Conservation (phyloP, 2,797 vertebrate species). For the Arrhamphus sclerolepis region DNA sequence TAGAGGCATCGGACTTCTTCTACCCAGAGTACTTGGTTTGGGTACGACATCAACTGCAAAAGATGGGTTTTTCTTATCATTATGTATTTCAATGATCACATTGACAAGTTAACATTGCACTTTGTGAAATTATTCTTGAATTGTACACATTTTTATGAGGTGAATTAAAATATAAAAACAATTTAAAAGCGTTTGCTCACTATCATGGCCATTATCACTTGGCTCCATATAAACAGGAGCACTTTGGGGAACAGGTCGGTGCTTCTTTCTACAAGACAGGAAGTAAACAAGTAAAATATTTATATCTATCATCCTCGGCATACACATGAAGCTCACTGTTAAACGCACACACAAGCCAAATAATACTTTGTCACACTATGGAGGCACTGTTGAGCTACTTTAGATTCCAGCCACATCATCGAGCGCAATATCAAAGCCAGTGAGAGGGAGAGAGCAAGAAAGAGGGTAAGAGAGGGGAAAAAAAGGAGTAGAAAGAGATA, state of each 20-base stretch:
- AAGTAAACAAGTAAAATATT: not conserved
- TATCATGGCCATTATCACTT: conserved; percentile 88
- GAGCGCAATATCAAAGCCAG: conserved; percentile 46
- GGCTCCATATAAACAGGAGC: conserved; percentile 85
- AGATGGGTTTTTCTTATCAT: not conserved
- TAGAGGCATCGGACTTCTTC: conserved; percentile 86
- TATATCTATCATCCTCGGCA: not conserved
- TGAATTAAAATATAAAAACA: not conserved
- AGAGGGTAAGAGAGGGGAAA: not conserved
- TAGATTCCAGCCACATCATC: conserved; percentile 53
- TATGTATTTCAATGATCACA: not conserved
- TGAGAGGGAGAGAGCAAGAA: conserved; percentile 16
- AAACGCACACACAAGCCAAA: not conserved
- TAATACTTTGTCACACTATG: not conserved
- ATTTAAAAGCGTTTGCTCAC: conserved; percentile 69
- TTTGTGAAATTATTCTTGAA: not conserved
- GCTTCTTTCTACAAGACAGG: conserved; percentile 84
- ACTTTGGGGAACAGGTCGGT: conserved; percentile 84
- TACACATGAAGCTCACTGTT: not conserved
- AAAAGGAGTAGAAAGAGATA: not conserved
- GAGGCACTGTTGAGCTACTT: conserved; percentile 35
- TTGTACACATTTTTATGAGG: not conserved
- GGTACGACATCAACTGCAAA: conserved; percentile 87
- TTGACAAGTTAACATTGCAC: not conserved
- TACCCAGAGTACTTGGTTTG: conserved; percentile 72